phyloP scores from a whole-genome alignment of 2,888 invertebrate genomes.

The Lepeophtheirus nordmannii region DNA sequence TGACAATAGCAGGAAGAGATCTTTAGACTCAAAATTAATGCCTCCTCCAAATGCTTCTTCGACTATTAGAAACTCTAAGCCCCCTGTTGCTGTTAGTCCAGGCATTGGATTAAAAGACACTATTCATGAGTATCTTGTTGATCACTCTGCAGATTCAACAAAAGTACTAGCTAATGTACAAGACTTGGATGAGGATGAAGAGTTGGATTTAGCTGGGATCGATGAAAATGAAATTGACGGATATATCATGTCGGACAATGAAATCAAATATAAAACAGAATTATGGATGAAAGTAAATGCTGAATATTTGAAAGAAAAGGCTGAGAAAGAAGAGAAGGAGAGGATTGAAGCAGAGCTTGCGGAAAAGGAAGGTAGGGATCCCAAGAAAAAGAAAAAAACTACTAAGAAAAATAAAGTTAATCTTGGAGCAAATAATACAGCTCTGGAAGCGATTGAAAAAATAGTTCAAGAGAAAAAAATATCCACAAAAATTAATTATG shows the following conservation, averaged over 20 bases:
- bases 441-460: slow-evolving; percentile 83
- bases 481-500: slow-evolving; percentile 93
- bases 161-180: neutral
- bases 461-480: slow-evolving; percentile 89
- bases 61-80: slow-evolving; percentile 4
- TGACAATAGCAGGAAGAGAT: slow-evolving; percentile 26
- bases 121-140: slow-evolving; percentile 31
- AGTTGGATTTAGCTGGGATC: slow-evolving; percentile 52
- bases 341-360: slow-evolving; percentile 70
- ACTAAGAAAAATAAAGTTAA: slow-evolving; percentile 43
- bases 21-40: slow-evolving; percentile 15
- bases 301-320: slow-evolving; percentile 64
- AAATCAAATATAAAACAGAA: slow-evolving; percentile 59
- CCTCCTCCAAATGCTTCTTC: slow-evolving; percentile 21
- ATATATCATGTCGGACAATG: slow-evolving; percentile 64
- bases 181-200: slow-evolving; percentile 34
- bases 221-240: slow-evolving; percentile 80
- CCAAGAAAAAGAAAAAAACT: slow-evolving; percentile 57
- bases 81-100: slow-evolving; percentile 32
- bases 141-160: neutral
- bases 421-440: slow-evolving; percentile 32
- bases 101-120: slow-evolving; percentile 33
- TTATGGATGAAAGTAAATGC: slow-evolving; percentile 80
- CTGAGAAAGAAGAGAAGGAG: slow-evolving; percentile 64
- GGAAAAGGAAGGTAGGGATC: slow-evolving; percentile 65